phyloP scores from a whole-genome alignment of 2,888 invertebrate genomes.

The Buathra laborator region DNA sequence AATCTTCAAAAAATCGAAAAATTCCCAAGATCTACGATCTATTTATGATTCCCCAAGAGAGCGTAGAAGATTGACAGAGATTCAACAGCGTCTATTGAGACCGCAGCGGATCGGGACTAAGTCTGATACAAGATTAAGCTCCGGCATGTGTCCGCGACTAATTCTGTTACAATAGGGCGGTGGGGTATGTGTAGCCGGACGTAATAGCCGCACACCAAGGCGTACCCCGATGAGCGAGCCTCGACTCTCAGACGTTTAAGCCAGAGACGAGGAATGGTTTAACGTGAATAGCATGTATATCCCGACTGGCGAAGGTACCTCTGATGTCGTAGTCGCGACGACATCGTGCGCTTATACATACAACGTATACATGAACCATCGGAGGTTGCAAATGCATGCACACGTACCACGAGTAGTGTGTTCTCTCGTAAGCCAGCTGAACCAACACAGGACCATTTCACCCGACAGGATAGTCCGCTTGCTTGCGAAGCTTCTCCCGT shows the following conservation, averaged over 20 bases:
- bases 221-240: constrained; percentile 42
- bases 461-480: constrained; percentile 30
- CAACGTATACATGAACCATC: background rate
- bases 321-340: constrained; percentile 56
- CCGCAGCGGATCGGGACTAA: constrained; percentile 10
- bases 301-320: background rate
- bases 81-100: constrained; percentile 3
- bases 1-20: background rate
- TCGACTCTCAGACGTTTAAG: constrained; percentile 63
- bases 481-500: constrained; percentile 27
- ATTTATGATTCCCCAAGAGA: background rate
- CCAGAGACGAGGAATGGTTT: constrained; percentile 54
- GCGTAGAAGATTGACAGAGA: background rate
- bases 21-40: background rate
- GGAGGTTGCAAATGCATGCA: background rate
- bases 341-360: constrained; percentile 44
- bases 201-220: constrained; percentile 6
- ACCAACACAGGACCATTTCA: constrained; percentile 47
- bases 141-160: constrained; percentile 57
- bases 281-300: constrained; percentile 46
- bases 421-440: constrained; percentile 42
- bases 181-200: constrained; percentile 24
- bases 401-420: background rate
- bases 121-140: constrained; percentile 59
- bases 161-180: constrained; percentile 60